Conservation (phyloP, 2,888 invertebrate genomes). For the Malthinus seriepunctatus region DNA sequence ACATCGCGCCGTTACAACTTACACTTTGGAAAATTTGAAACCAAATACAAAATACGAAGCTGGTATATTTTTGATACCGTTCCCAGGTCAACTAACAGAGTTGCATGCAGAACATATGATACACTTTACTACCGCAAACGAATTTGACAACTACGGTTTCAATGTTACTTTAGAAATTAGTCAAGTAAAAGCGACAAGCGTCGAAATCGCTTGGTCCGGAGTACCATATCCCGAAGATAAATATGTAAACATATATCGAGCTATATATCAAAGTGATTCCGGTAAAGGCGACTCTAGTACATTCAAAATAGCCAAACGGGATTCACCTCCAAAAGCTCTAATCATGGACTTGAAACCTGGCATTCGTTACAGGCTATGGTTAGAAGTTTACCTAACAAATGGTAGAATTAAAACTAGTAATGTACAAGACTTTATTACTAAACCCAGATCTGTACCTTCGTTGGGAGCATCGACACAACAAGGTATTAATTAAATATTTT, state of each 20-base stretch:
- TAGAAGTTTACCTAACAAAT: slow-evolving; percentile 87
- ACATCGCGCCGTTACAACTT: slow-evolving; percentile 78
- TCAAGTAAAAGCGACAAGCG: slow-evolving; percentile 74
- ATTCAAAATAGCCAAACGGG: slow-evolving; percentile 75
- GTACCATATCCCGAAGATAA: slow-evolving; percentile 89
- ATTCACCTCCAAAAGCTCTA: slow-evolving; percentile 67
- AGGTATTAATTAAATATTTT: slow-evolving; percentile 45
- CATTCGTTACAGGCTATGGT: slow-evolving; percentile 84
- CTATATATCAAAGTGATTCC: slow-evolving; percentile 77
- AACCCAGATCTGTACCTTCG: slow-evolving; percentile 65
- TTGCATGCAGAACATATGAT: slow-evolving; percentile 72
- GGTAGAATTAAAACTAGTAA: slow-evolving; percentile 90
- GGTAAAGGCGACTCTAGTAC: slow-evolving; percentile 74
- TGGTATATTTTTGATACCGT: slow-evolving; percentile 81
- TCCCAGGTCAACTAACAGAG: slow-evolving; percentile 78
- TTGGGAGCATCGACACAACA: slow-evolving; percentile 57
- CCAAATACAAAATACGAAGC: slow-evolving; percentile 82
- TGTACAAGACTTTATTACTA: slow-evolving; percentile 84
- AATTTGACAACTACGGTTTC: slow-evolving; percentile 81
- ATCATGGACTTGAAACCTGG: slow-evolving; percentile 75
- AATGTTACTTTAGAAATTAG: slow-evolving; percentile 76
- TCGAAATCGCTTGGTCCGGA: slow-evolving; percentile 81
- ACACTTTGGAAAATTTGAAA: slow-evolving; percentile 76
- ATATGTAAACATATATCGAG: slow-evolving; percentile 86
- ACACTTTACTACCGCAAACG: slow-evolving; percentile 71